Evolutionary conservation across 2,797 vertebrate genomes (phyloP), one percentile per base, ranked within the genome.

Genomic region (Sebastes iracundus): DNA sequence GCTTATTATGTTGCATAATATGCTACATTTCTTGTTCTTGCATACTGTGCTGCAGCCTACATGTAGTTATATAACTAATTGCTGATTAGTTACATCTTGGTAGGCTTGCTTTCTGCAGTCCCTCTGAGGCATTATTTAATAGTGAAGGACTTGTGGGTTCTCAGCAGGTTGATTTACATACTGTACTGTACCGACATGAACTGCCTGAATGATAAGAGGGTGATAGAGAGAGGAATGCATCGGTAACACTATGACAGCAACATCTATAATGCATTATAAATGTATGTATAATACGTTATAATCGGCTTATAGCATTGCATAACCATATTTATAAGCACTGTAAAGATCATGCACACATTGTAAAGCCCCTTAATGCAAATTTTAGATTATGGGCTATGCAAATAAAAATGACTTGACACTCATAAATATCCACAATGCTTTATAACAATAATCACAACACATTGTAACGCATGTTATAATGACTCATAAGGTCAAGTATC

Each of bases 71-170:
- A 20, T 69, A 74, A 66, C 30, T 56, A 75, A 62, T 53, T 80
- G 66, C 66, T 72, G 72, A 80, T 27, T 74, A 16, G 64, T 71
- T 62, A 33, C 59, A 80, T 80, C 58, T 65, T 53, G 9, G n/a
- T 60, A 16, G 11, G 27, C 20, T 79, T 58, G 63, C 62, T 60
- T 71, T 59, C 63, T 83, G 30, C 9, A 23, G 53, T 22, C 55
- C 13, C 23, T 60, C 18, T 0, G 0, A 75, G 56, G 35, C 52
- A 30, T 59, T 70, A 69, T 61, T 66, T 60, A 65, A 25, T 61
- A 28, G 18, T 61, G 61, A 76, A 49, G 8, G 6, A 18, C 46
- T 46, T 55, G 6, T 33, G 49, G 12, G 8, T 18, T 61, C 8
- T 52, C 22, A 62, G 20, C 9, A n/a, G 32, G 60, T 38, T 58